These are phyloP conservation scores for Apocrypta bakeri DNA, from an alignment of 1,140 invertebrate species.

Conservation along the genomic window DNA sequence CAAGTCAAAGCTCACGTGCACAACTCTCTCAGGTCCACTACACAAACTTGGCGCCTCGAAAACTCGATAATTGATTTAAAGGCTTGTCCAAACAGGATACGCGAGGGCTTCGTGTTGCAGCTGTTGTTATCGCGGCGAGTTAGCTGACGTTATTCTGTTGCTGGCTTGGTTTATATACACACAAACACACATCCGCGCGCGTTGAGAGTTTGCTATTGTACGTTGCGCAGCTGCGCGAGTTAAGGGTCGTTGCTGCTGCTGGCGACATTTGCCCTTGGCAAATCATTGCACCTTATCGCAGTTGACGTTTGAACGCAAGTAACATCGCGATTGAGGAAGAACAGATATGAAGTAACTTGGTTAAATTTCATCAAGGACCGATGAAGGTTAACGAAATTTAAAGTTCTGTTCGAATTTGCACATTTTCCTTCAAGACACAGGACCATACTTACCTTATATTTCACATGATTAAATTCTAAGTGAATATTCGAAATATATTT, in stretches of 20 bases:
- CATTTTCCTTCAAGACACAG: too few species aligned
- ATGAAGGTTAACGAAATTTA: too few species aligned
- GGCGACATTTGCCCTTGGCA: not conserved
- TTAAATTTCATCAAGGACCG: too few species aligned
- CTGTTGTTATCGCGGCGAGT: not conserved
- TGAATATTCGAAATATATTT: too few species aligned
- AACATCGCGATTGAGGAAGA: not conserved
- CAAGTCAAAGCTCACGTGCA: not conserved
- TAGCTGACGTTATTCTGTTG: not conserved
- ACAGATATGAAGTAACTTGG: too few species aligned
- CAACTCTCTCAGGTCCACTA: not conserved
- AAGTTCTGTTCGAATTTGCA: too few species aligned
- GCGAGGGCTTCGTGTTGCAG: not conserved
- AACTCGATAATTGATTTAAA: conserved; percentile 17
- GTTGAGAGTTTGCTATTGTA: not conserved
- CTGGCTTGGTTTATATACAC: not conserved
- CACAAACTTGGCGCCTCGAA: not conserved
- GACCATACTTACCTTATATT: too few species aligned
- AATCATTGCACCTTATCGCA: not conserved
- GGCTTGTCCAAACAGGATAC: not conserved
- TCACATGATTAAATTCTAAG: too few species aligned
- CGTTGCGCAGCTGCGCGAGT: not conserved
- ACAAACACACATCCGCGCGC: not conserved
- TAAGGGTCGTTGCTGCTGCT: not conserved
- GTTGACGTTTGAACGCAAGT: not conserved